Conservation (phyloP, 1,140 invertebrate species). For the Monochamus saltuarius region DNA sequence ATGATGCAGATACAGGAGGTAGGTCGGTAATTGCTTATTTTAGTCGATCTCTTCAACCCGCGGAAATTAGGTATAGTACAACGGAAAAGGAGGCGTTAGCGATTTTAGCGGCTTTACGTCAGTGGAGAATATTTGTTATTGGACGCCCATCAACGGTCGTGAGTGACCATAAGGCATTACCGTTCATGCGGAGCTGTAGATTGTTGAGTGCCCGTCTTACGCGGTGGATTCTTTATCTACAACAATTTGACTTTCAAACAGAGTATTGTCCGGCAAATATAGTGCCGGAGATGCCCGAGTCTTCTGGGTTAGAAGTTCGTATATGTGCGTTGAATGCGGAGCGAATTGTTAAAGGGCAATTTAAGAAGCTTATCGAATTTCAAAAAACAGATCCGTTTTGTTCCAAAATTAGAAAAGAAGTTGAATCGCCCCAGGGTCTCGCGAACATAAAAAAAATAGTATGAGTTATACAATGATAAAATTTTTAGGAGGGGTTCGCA, state of each 20-base stretch:
- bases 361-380: background rate
- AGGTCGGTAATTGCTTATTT: background rate
- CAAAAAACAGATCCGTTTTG: background rate
- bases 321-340: background rate
- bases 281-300: background rate
- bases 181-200: background rate
- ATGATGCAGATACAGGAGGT: background rate
- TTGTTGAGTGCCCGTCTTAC: background rate
- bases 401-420: background rate
- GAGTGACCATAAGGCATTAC: slow-evolving; percentile 13
- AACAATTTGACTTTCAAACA: background rate
- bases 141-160: slow-evolving; percentile 2
- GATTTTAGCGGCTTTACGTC: slow-evolving; percentile 7
- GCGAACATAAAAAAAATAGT: background rate
- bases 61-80: background rate
- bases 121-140: slow-evolving; percentile 8
- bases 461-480: background rate
- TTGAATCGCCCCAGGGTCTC: background rate
- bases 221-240: background rate
- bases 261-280: background rate
- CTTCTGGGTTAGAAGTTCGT: too few relatives aligned
- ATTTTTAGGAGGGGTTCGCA: slow-evolving; percentile 2
- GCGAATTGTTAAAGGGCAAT: background rate
- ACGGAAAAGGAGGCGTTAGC: slow-evolving; percentile 7
- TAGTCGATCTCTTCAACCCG: background rate